These are phyloP conservation scores for Oscheius onirici DNA, from an alignment of 2,888 invertebrate genomes.

Conservation along the genomic window DNA sequence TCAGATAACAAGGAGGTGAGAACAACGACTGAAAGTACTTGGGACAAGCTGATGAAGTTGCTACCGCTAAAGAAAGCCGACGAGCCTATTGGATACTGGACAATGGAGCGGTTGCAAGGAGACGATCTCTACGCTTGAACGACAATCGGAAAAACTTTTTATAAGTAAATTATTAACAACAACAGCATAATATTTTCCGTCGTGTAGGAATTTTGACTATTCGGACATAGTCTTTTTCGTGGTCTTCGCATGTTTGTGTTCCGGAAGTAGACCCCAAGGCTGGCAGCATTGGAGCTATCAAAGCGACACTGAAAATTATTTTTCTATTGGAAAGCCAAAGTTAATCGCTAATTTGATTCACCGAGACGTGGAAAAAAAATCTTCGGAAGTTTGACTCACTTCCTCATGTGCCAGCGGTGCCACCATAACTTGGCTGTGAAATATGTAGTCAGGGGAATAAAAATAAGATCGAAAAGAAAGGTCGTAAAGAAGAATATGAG, in stretches of 20 bases:
- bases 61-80: neutral
- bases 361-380: no score
- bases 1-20: neutral
- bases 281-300: neutral
- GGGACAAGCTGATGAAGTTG: neutral
- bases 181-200: no score
- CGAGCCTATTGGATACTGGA: neutral
- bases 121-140: conserved; percentile 3
- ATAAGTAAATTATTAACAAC: no score
- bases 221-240: no score
- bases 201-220: no score
- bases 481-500: conserved; percentile 1
- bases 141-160: neutral
- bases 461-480: neutral
- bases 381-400: neutral
- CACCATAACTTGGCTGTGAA: conserved; percentile 3
- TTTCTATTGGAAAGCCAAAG: no score
- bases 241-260: conserved; percentile 1
- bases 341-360: no score
- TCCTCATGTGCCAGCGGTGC: conserved; percentile 9
- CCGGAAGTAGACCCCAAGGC: neutral
- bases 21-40: neutral
- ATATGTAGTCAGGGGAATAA: neutral
- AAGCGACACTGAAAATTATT: conserved; percentile 1
- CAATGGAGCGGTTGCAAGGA: neutral